Conservation (phyloP, 2,113 vertebrate genomes). For the Anarrhichthys ocellatus region DNA sequence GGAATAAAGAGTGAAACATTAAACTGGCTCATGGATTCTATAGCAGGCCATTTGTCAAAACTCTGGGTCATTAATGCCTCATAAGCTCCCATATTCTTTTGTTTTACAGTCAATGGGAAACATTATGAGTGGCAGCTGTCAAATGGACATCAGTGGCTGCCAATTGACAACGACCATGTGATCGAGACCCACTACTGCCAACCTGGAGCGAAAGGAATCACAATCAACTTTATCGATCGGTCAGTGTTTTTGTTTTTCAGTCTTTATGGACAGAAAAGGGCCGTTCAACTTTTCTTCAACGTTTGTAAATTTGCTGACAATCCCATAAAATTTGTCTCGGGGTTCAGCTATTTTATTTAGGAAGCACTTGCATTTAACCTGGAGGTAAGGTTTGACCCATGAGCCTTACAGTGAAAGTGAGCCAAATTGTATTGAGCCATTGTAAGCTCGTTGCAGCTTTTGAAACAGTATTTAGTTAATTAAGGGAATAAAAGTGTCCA, state of each 20-base stretch:
- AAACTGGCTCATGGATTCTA: background rate
- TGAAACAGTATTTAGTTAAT: background rate
- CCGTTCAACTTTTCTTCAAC: background rate
- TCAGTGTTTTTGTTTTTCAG: constrained; percentile 34
- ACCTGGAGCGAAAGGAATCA: constrained; percentile 74
- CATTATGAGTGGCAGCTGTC: constrained; percentile 71
- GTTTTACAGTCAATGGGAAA: constrained; percentile 54
- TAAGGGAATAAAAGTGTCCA: background rate
- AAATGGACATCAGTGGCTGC: constrained; percentile 43
- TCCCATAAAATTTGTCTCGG: background rate
- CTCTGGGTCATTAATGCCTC: background rate
- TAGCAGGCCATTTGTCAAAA: background rate
- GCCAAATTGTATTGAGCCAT: background rate
- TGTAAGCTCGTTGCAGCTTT: background rate
- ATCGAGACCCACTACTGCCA: constrained; percentile 80
- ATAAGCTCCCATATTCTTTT: background rate
- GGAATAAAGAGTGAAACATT: background rate
- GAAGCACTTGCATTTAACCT: background rate
- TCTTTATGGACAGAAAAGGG: background rate
- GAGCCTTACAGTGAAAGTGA: background rate
- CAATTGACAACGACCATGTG: constrained; percentile 66
- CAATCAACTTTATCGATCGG: constrained; percentile 53
- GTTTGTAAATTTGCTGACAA: background rate
- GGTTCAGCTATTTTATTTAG: background rate
- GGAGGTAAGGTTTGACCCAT: background rate